Percentiles rank a stretch among this genome's conserved stretches.
These are phyloP conservation scores for Hypolimnas misippus DNA, from an alignment of 2,888 invertebrate species.

Conservation along the genomic window DNA sequence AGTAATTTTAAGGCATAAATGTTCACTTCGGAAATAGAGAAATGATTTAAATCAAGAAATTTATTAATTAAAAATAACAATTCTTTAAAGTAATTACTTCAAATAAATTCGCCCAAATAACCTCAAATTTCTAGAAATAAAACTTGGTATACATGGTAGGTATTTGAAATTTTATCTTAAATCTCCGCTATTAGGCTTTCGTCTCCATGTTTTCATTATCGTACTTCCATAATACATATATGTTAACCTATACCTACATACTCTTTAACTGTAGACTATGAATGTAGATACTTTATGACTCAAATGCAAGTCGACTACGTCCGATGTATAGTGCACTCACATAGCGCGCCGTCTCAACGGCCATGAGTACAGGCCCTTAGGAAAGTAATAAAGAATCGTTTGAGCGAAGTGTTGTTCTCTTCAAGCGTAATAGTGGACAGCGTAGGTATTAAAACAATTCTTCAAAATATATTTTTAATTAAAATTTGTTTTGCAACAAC, in stretches of 20 bases:
- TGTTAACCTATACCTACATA: too few relatives aligned
- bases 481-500: background rate
- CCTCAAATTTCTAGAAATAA: too few relatives aligned
- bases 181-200: too few relatives aligned
- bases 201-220: too few relatives aligned
- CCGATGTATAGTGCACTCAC: constrained; percentile 35
- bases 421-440: constrained; percentile 17
- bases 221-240: background rate
- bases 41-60: too few relatives aligned
- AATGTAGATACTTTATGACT: constrained; percentile 27
- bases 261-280: constrained; percentile 1
- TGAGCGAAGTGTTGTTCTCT: constrained; percentile 26
- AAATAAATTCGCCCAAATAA: too few relatives aligned
- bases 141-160: too few relatives aligned
- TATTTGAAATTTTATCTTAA: too few relatives aligned
- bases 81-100: too few relatives aligned
- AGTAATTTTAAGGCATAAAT: too few relatives aligned
- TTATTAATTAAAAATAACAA: too few relatives aligned
- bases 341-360: constrained; percentile 36
- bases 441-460: background rate
- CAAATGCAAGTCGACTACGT: constrained; percentile 26
- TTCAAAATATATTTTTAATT: background rate
- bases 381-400: constrained; percentile 34
- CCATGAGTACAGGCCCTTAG: constrained; percentile 29
- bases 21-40: too few relatives aligned